Conservation (phyloP, 2,113 vertebrate genomes). For the Pseudolaguvia tuberculata region DNA sequence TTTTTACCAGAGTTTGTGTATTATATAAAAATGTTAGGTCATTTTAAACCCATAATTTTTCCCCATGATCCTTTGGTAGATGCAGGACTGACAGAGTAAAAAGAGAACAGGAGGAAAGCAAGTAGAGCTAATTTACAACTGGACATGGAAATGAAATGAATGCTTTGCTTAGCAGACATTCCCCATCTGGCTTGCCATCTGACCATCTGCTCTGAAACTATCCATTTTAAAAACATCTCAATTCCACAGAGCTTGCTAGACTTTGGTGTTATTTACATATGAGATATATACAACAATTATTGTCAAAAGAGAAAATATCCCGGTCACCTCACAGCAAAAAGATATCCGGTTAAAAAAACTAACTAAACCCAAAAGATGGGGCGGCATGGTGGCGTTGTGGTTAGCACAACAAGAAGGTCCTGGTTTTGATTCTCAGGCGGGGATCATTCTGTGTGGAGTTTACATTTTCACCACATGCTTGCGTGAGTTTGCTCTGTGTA, state of each 20-base stretch:
- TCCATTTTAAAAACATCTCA: constrained; percentile 14
- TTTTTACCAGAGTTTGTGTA: neutral
- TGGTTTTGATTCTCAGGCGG: too few species aligned
- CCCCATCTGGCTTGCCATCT: constrained; percentile 66
- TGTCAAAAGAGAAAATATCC: neutral
- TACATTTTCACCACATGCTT: too few species aligned
- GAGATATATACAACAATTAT: neutral
- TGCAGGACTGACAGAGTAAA: constrained; percentile 40
- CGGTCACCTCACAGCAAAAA: too few species aligned
- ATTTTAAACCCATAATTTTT: constrained; percentile 28
- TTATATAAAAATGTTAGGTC: neutral
- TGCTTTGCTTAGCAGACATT: constrained; percentile 61
- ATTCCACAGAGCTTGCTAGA: neutral
- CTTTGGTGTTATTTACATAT: constrained; percentile 8
- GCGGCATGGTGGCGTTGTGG: too few species aligned
- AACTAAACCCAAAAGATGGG: too few species aligned
- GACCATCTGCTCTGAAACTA: constrained; percentile 63
- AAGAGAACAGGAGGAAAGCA: constrained; percentile 48
- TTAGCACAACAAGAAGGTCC: too few species aligned
- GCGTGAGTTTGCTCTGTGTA: too few species aligned
- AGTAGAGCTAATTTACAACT: constrained; percentile 65
- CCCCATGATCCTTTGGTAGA: constrained; percentile 36
- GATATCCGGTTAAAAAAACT: too few species aligned
- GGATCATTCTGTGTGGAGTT: too few species aligned
- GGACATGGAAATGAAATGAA: constrained; percentile 62